A percentile compares a stretch with the other conserved stretches of the same genome.
Evolutionary conservation across 1,140 invertebrate genomes (phyloP).

Genomic region (Drosophila seguyi): DNA sequence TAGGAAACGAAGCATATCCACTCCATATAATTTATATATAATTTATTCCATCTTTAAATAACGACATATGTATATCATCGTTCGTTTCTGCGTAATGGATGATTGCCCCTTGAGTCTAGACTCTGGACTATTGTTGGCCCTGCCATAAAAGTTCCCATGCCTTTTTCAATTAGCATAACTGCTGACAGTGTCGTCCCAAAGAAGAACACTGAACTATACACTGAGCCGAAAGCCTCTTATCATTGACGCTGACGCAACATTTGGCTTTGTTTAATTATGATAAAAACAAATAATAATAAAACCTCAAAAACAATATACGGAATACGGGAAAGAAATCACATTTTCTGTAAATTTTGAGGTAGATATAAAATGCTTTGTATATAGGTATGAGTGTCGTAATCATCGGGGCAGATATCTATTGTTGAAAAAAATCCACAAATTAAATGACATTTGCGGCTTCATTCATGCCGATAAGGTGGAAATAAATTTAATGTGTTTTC

Average conservation of each 20-base stretch:
- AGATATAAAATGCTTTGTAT: conserved; percentile 34
- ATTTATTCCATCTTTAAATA: not conserved
- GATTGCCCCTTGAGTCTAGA: conserved; percentile 10
- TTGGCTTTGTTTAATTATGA: conserved; percentile 74
- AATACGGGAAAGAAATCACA: conserved; percentile 37
- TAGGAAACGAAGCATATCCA: too few relatives aligned
- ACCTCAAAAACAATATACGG: conserved; percentile 36
- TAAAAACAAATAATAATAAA: conserved; percentile 70
- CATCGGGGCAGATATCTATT: conserved; percentile 68
- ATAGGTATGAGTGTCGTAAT: conserved; percentile 33
- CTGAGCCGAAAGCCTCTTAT: conserved; percentile 44
- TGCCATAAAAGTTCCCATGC: not conserved
- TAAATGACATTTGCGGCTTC: conserved; percentile 78
- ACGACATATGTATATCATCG: too few relatives aligned
- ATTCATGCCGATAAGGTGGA: conserved; percentile 76
- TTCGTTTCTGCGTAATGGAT: not conserved
- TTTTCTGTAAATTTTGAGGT: conserved; percentile 58
- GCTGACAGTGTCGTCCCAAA: conserved; percentile 22
- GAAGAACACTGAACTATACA: conserved; percentile 5
- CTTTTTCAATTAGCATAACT: conserved; percentile 26
- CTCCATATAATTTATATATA: not conserved
- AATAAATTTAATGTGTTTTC: conserved; percentile 74
- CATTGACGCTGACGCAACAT: conserved; percentile 57
- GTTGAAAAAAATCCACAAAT: conserved; percentile 72
- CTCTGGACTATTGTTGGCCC: conserved; percentile 1